Evolutionary conservation across 2,888 invertebrate genomes (phyloP), one percentile per base, ranked within the genome.

Genomic region (Sinopyrophorus schimmeli): DNA sequence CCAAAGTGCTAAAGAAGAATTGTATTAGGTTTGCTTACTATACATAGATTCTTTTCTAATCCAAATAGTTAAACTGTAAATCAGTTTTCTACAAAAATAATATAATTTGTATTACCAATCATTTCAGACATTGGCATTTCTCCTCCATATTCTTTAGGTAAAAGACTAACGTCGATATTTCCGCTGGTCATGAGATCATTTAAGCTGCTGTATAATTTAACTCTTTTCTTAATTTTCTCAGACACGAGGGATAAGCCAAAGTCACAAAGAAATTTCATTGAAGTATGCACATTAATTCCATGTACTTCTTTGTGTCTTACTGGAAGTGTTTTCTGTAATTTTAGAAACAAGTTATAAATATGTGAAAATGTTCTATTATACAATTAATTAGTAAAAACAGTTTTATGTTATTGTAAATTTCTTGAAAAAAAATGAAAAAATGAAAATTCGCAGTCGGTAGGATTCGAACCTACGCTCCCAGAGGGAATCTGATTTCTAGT

Each of bases 401-500:
- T n/a, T n/a, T n/a, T n/a, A n/a, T n/a, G n/a, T n/a, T n/a, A n/a
- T n/a, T n/a, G n/a, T n/a, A n/a, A n/a, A n/a, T n/a, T n/a, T n/a
- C n/a, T n/a, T 21, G 9, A 15, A 12, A 1, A 27, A 39, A 16
- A 26, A 9, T 6, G 1, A 35, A 21, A 37, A 43, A 42, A 43
- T 34, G 24, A 26, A 2, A 14, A 14, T 28, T 17, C 87, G 86
- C 86, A 86, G 86, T 82, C 85, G 84, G 86, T 85, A 87, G 86
- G 86, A 87, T 84, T 87, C 86, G 87, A 87, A 87, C 86, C 87
- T 87, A 86, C 86, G 87, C 87, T 86, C 86, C 86, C 86, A 87
- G 85, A 87, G 86, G 86, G 86, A 87, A 87, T 86, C 86, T 86
- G 86, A 86, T 86, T 87, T 87, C 86, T 83, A 87, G 86, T 87